A percentile compares a stretch with the other conserved stretches of the same genome.
These are phyloP conservation scores for Scrobipalpa atriplicella DNA, from an alignment of 2,888 invertebrate genomes.

Conservation along the genomic window DNA sequence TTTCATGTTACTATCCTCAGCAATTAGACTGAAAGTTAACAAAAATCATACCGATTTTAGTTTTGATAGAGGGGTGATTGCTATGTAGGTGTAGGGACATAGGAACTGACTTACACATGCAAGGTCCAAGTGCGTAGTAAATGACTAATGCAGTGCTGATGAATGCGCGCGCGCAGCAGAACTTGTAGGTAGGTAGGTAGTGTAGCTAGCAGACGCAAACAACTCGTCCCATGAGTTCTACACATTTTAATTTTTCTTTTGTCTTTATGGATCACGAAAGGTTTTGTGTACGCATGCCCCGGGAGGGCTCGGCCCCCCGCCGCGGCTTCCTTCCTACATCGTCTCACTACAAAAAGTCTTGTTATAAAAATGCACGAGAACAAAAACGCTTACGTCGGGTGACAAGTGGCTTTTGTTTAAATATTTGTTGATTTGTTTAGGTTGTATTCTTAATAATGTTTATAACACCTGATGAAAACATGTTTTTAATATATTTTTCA, in stretches of 20 bases:
- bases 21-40: no score
- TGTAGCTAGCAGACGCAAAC: slow-evolving; percentile 39
- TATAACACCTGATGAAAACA: slow-evolving; percentile 69
- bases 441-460: slow-evolving; percentile 72
- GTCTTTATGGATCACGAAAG: slow-evolving; percentile 82
- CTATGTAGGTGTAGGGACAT: no score
- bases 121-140: neutral
- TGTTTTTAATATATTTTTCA: slow-evolving; percentile 45
- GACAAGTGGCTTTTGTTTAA: slow-evolving; percentile 80
- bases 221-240: slow-evolving; percentile 65
- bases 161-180: neutral
- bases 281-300: slow-evolving; percentile 78
- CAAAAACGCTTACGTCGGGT: slow-evolving; percentile 78
- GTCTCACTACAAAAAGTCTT: slow-evolving; percentile 76
- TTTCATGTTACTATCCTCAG: no score
- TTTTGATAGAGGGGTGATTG: no score
- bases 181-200: neutral
- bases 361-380: slow-evolving; percentile 77
- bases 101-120: no score
- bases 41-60: no score
- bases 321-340: slow-evolving; percentile 79
- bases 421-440: slow-evolving; percentile 78
- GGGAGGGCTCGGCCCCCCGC: slow-evolving; percentile 76
- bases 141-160: no score
- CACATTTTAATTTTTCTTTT: slow-evolving; percentile 80